Base-by-base conservation (phyloP, 2,888 invertebrate genomes). In the Lochmaea crataegi region DNA sequence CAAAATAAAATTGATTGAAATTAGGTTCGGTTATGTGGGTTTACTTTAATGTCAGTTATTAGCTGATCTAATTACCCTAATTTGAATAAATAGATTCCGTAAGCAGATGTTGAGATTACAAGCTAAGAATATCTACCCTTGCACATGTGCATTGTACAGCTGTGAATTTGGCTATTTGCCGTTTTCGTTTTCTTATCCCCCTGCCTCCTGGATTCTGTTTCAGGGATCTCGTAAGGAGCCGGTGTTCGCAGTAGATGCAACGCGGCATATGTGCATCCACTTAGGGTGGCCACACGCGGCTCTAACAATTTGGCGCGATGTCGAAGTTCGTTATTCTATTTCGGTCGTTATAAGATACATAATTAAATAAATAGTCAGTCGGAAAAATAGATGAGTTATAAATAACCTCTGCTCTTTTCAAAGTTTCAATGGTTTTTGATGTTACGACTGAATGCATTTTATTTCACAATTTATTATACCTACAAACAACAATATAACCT, bases 81-180 rank as follows among this genome's bases (percentile, higher is more conserved):
- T 57, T 57, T 57, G 57, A 57, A 22, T 56, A 18, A 56, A 56
- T 53, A 53, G 12, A 26, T 53, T 65, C 16, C 51, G 57, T 26
- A 66, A 58, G 67, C 67, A 67, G 67, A 58, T 67, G 67, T 51
- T 67, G 57, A 51, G 12, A 12, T 67, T 18, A 14, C 38, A 53
- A 66, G 56, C 51, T 26, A 65, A 48, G 26, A 65, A 65, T 67
- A 67, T 41, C 42, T 45, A 42, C 57, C 67, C 67, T 67, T 67
- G 61, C 66, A 66, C 66, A 71, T 71, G 66, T 71, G 48, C 58
- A 66, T 48, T 61, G 71, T 66, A 71, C 71, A 71, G 71, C 71
- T 71, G 71, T 71, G 71, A 71, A 65, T 71, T 71, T 67, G 66
- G 66, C 71, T 61, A 66, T 67, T 71, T 67, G 71, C 71, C 71